Conservation (phyloP, 2,113 vertebrate genomes). For the Triplophysa siluroides region DNA sequence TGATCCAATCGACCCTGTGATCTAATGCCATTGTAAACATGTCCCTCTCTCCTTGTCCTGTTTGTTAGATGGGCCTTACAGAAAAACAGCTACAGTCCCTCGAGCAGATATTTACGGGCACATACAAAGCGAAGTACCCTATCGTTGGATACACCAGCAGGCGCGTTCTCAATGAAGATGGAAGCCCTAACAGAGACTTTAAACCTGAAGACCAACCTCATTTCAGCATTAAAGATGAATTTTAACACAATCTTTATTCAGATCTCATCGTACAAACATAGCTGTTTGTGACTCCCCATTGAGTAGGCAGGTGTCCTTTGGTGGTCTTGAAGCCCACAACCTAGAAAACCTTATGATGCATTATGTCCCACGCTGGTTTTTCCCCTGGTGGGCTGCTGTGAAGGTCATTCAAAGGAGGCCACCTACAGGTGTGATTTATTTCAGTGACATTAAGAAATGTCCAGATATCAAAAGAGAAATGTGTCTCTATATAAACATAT, state of each 20-base stretch:
- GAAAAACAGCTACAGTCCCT: constrained; percentile 84
- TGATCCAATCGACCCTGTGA: not conserved
- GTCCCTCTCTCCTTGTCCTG: constrained; percentile 30
- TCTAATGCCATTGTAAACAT: not conserved
- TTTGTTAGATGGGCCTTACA: constrained; percentile 81
- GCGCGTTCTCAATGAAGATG: constrained; percentile 85
- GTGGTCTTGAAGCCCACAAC: constrained; percentile 51
- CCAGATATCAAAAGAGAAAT: too few species aligned
- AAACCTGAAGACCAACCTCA: constrained; percentile 91
- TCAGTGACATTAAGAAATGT: not conserved
- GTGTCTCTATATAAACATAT: not conserved
- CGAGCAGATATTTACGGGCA: constrained; percentile 84
- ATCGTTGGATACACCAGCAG: constrained; percentile 92
- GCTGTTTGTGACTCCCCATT: constrained; percentile 9
- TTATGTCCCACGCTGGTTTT: constrained; percentile 41
- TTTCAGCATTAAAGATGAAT: constrained; percentile 88
- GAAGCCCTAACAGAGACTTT: constrained; percentile 88
- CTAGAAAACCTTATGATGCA: constrained; percentile 49
- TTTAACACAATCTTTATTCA: constrained; percentile 68
- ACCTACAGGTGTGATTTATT: constrained; percentile 50
- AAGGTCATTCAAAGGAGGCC: constrained; percentile 49
- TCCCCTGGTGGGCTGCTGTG: constrained; percentile 50
- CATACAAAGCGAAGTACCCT: constrained; percentile 94
- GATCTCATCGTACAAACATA: not conserved
- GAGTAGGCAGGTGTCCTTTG: constrained; percentile 32